Evolutionary conservation across 2,888 invertebrate genomes (phyloP).

Genomic region (Odontomyia ornata): DNA sequence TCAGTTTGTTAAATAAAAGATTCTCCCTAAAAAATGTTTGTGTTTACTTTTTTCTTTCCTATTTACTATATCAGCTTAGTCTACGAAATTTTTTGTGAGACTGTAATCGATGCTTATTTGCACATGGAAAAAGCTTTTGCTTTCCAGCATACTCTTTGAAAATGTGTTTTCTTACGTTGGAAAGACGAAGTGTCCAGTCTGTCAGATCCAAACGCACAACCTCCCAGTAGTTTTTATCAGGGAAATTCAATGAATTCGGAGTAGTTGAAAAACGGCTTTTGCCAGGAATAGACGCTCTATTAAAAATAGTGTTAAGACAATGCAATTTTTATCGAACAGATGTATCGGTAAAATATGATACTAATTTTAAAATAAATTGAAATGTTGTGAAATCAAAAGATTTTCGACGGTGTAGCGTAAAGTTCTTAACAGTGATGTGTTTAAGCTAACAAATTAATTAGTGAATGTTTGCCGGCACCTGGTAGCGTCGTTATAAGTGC

Average conservation of each 20-base stretch:
- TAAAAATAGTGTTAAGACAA: neutral
- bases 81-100: neutral
- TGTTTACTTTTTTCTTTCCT: too few species aligned
- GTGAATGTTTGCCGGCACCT: too few species aligned
- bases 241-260: slow-evolving; percentile 8
- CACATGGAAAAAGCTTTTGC: slow-evolving; percentile 18
- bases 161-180: neutral
- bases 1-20: too few species aligned
- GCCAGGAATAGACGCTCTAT: neutral
- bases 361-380: too few species aligned
- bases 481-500: too few species aligned
- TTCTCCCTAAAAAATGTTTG: neutral
- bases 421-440: too few species aligned
- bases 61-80: too few species aligned
- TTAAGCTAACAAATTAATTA: too few species aligned
- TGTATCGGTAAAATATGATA: neutral
- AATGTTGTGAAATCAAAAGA: too few species aligned
- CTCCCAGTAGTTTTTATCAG: neutral
- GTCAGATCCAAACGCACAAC: neutral
- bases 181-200: slow-evolving; percentile 3
- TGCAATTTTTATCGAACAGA: slow-evolving; percentile 8
- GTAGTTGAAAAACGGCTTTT: slow-evolving; percentile 18
- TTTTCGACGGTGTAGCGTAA: too few species aligned
- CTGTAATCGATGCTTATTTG: neutral
- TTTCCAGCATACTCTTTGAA: neutral